These are phyloP conservation scores for Halichoerus grypus DNA, from an alignment of 2,113 vertebrate genomes.

Conservation along the genomic window DNA sequence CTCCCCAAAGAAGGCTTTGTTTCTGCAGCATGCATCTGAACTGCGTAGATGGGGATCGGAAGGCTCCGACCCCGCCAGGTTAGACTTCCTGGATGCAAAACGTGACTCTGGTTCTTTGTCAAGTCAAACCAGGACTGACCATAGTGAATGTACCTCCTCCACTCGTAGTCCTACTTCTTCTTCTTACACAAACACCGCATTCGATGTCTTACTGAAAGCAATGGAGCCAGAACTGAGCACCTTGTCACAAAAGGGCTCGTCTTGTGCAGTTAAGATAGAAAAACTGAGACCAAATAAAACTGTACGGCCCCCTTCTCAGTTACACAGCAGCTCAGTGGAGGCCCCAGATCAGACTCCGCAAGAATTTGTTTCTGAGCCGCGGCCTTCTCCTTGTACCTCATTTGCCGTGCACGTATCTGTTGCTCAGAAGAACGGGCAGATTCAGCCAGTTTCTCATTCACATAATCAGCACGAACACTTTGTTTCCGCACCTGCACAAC, in stretches of 20 bases:
- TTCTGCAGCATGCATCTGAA: constrained; percentile 83
- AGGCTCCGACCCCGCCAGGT: constrained; percentile 73
- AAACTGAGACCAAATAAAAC: constrained; percentile 89
- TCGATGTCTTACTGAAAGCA: constrained; percentile 97
- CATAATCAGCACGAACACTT: constrained; percentile 79
- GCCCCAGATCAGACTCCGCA: constrained; percentile 86
- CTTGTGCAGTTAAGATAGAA: constrained; percentile 86
- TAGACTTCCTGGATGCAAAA: constrained; percentile 72
- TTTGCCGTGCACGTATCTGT: constrained; percentile 84
- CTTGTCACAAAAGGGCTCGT: constrained; percentile 91
- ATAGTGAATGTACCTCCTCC: constrained; percentile 85
- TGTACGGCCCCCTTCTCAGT: constrained; percentile 83
- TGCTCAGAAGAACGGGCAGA: constrained; percentile 85
- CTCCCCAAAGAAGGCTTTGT: constrained; percentile 82
- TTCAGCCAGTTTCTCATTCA: constrained; percentile 82
- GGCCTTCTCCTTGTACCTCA: constrained; percentile 87
- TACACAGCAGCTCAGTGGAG: constrained; percentile 85
- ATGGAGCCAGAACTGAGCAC: constrained; percentile 98
- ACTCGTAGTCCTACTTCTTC: constrained; percentile 82
- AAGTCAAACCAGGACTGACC: constrained; percentile 86
- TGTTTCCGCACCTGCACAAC: constrained; percentile 80
- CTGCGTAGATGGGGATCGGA: constrained; percentile 83
- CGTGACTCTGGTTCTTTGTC: constrained; percentile 76
- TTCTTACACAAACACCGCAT: constrained; percentile 91
- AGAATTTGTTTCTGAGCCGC: constrained; percentile 88